These are phyloP conservation scores for Busseola fusca DNA, from an alignment of 2,888 invertebrate genomes.

Conservation along the genomic window DNA sequence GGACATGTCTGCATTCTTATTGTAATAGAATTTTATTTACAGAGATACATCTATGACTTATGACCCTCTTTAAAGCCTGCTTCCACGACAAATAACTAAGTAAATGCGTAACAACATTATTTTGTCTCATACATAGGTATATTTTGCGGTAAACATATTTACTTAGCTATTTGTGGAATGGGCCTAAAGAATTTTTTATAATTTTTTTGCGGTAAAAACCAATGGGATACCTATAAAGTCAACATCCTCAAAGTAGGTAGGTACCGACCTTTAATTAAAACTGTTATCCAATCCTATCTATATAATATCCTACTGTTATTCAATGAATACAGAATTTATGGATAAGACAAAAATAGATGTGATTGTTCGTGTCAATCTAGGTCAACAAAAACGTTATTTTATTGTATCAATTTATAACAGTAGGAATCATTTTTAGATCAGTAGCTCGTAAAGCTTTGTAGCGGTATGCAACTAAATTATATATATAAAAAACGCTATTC, in stretches of 20 bases:
- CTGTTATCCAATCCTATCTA: too few species aligned
- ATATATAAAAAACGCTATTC: neutral
- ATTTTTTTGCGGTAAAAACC: neutral
- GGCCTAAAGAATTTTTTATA: neutral
- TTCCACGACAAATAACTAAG: neutral
- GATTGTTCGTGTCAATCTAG: neutral
- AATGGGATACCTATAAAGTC: neutral
- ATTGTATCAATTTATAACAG: neutral
- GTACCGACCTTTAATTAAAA: neutral
- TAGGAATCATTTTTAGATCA: neutral
- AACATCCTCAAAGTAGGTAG: neutral
- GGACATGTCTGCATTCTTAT: neutral
- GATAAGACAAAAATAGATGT: slow-evolving; percentile 5
- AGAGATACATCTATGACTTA: neutral
- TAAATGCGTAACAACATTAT: neutral
- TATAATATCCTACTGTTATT: neutral
- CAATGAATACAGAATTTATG: neutral
- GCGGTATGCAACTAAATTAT: too few species aligned
- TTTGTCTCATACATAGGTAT: neutral
- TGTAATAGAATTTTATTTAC: neutral
- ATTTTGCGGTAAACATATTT: neutral
- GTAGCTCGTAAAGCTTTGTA: slow-evolving; percentile 1
- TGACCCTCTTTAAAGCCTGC: too few species aligned
- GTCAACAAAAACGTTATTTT: neutral
- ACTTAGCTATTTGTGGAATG: neutral